A percentile compares a stretch with the other conserved stretches of the same genome.
phyloP scores from a whole-genome alignment of 2,113 vertebrate species.

The Equus przewalskii region DNA sequence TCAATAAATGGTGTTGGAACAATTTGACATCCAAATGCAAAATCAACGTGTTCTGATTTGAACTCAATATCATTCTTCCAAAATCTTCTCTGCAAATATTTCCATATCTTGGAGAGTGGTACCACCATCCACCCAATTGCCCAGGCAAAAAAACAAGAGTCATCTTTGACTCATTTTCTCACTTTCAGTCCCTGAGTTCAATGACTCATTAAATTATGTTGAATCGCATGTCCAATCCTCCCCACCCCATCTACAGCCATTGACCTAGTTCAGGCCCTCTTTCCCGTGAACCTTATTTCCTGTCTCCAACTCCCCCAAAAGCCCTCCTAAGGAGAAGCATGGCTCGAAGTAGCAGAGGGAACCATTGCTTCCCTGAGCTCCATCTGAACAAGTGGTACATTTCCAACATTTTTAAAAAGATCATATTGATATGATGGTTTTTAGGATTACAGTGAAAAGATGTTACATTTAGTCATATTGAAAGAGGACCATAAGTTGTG shows the following conservation, averaged over 20 bases:
- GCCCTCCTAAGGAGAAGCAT: background rate
- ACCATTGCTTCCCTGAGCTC: background rate
- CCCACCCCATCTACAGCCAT: background rate
- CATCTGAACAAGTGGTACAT: background rate
- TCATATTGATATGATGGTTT: background rate
- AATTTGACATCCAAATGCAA: background rate
- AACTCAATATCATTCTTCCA: background rate
- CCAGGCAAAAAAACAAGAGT: background rate
- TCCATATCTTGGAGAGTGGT: background rate
- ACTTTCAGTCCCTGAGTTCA: background rate
- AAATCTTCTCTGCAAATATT: background rate
- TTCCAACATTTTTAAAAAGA: background rate
- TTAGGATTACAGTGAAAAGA: background rate
- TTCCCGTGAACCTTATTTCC: background rate
- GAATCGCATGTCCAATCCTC: background rate
- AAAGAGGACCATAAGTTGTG: background rate
- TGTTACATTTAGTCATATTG: background rate
- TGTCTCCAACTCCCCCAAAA: background rate
- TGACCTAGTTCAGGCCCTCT: background rate
- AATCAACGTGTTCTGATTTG: background rate
- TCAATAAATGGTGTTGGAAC: background rate
- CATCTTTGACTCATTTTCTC: constrained; percentile 36
- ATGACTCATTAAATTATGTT: background rate
- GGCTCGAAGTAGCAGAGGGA: background rate
- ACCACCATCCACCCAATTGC: background rate